phyloP scores from a whole-genome alignment of 2,888 invertebrate genomes.

The Acrocyrtus sp. region DNA sequence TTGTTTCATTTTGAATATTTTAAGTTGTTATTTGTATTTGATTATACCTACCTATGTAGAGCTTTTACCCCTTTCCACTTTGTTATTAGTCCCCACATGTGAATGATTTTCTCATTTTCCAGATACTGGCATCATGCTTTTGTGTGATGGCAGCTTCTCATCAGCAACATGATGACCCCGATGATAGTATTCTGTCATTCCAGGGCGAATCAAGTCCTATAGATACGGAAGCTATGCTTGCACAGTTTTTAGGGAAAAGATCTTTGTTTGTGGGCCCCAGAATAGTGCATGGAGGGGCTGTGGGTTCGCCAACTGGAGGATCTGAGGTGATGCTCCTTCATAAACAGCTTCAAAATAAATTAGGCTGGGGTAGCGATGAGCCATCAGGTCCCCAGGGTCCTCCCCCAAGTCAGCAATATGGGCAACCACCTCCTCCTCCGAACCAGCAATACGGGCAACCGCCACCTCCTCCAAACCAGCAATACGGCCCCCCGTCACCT shows the following conservation, averaged over 20 bases:
- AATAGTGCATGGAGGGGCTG: neutral
- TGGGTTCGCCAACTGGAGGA: neutral
- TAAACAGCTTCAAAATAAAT: constrained; percentile 22
- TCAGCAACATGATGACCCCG: neutral
- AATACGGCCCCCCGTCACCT: constrained; percentile 27
- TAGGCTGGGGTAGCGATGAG: constrained; percentile 31
- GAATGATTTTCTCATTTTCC: too few species aligned
- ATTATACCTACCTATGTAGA: too few species aligned
- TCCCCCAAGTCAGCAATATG: neutral
- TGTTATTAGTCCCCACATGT: too few species aligned
- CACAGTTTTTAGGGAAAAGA: constrained; percentile 14
- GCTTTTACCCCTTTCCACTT: too few species aligned
- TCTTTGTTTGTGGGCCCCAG: too few species aligned
- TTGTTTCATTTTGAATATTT: too few species aligned
- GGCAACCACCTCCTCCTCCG: neutral
- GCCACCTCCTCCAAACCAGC: constrained; percentile 10
- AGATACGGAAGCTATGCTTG: constrained; percentile 14
- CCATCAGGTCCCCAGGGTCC: neutral
- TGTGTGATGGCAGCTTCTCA: constrained; percentile 9
- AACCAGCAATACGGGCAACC: constrained; percentile 13
- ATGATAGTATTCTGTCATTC: constrained; percentile 9
- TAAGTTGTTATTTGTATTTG: too few species aligned
- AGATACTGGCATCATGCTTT: constrained; percentile 14
- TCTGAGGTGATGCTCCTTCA: constrained; percentile 23
- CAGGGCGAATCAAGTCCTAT: constrained; percentile 7